Percentiles rank a stretch among this genome's conserved stretches.
Conservation (phyloP, 2,888 invertebrate species). For the Hermaeophaga mercurialis region DNA sequence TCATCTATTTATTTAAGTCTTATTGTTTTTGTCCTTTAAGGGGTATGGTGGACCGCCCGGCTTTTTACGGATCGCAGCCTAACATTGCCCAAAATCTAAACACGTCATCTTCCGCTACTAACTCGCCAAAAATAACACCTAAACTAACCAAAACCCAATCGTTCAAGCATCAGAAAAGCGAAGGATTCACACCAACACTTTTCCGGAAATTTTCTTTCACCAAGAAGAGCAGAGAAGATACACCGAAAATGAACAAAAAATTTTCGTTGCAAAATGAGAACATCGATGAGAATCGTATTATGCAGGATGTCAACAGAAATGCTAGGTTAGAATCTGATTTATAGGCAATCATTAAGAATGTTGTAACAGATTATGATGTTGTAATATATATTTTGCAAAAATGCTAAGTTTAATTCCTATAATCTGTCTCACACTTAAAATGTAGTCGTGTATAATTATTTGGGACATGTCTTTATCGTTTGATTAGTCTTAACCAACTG, state of each 20-base stretch:
- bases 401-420: no score
- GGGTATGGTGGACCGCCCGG: conserved; percentile 50
- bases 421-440: no score
- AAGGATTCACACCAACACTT: conserved; percentile 51
- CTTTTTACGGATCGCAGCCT: conserved; percentile 58
- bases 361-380: no score
- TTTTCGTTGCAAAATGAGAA: conserved; percentile 39
- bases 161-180: conserved; percentile 54
- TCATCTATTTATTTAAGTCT: no score
- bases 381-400: no score
- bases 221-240: conserved; percentile 44
- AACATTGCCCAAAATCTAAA: conserved; percentile 56
- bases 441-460: no score
- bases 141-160: conserved; percentile 58
- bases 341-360: neutral
- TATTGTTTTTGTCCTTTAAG: conserved; percentile 52
- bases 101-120: conserved; percentile 47
- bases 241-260: conserved; percentile 50
- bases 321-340: conserved; percentile 22
- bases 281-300: conserved; percentile 43
- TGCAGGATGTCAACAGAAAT: conserved; percentile 45
- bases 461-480: no score
- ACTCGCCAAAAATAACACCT: conserved; percentile 53
- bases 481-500: no score
- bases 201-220: conserved; percentile 54